Percentiles rank a stretch among this genome's conserved stretches.
phyloP scores from a whole-genome alignment of 2,888 invertebrate genomes.

The Panopea generosa region DNA sequence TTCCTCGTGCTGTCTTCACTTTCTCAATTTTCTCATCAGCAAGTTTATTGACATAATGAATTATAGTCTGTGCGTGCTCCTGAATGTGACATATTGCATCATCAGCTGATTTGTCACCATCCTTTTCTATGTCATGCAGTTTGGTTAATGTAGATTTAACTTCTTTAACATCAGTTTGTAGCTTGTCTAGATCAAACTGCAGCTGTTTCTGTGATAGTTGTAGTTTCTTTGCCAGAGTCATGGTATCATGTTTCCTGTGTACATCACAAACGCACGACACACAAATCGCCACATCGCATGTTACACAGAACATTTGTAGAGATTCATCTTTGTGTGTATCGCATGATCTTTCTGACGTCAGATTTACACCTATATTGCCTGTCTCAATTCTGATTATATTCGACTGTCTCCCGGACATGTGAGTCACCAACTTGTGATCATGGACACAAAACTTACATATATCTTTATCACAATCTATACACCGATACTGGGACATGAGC shows the following conservation, averaged over 20 bases:
- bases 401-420: conserved; percentile 61
- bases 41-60: conserved; percentile 59
- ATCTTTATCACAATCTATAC: conserved; percentile 78
- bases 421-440: conserved; percentile 75
- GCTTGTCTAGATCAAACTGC: conserved; percentile 71
- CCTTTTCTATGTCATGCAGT: conserved; percentile 61
- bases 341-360: conserved; percentile 69
- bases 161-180: conserved; percentile 62
- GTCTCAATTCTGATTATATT: conserved; percentile 77
- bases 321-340: conserved; percentile 68
- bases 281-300: conserved; percentile 73
- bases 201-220: conserved; percentile 65
- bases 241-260: conserved; percentile 74
- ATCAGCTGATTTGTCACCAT: conserved; percentile 58
- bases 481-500: conserved; percentile 77
- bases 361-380: conserved; percentile 56
- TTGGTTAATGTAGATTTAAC: conserved; percentile 54
- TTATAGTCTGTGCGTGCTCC: conserved; percentile 60
- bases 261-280: conserved; percentile 73
- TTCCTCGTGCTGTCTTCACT: conserved; percentile 61
- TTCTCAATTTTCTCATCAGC: conserved; percentile 60
- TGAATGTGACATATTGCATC: conserved; percentile 62
- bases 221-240: conserved; percentile 72
- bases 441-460: conserved; percentile 80
- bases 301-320: conserved; percentile 75